A percentile compares a stretch with the other conserved stretches of the same genome.
Evolutionary conservation across 2,113 vertebrate genomes (phyloP).

Genomic region (Oreamnos americanus): DNA sequence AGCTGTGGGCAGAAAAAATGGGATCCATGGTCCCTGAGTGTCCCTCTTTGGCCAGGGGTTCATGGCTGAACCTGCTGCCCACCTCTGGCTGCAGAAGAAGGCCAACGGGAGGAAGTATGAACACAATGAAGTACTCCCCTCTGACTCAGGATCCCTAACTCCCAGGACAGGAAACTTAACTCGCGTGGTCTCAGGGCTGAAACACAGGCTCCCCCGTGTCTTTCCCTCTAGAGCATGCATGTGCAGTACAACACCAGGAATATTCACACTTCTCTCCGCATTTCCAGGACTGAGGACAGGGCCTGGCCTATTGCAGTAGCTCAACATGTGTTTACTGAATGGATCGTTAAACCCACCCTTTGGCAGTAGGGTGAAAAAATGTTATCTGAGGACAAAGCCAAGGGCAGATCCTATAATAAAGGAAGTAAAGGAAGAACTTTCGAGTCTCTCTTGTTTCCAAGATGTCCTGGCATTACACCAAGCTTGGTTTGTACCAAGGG

Average conservation of each 20-base stretch:
- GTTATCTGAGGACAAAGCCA: slow-evolving; percentile 21
- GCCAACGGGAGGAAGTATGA: background rate
- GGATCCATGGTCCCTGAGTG: background rate
- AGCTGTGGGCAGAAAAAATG: slow-evolving; percentile 80
- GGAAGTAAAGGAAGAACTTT: background rate
- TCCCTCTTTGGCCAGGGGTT: background rate
- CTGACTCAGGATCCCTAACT: background rate
- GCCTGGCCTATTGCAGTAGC: background rate
- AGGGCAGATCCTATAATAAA: background rate
- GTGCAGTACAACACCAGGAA: background rate
- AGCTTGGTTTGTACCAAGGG: background rate
- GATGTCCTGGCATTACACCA: background rate
- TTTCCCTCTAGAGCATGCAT: background rate
- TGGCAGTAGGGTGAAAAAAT: background rate
- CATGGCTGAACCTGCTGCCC: background rate
- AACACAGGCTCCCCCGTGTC: background rate
- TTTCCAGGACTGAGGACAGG: background rate
- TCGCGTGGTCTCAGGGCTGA: background rate
- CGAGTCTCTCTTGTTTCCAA: background rate
- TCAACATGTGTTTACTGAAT: background rate
- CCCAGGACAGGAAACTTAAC: background rate
- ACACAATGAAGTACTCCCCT: background rate
- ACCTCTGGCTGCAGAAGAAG: background rate
- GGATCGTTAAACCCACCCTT: background rate
- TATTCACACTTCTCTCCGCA: background rate